Evolutionary conservation across 2,888 invertebrate species (phyloP), one percentile per base, ranked within the genome.

Genomic region (Pristionchus maxplancki): DNA sequence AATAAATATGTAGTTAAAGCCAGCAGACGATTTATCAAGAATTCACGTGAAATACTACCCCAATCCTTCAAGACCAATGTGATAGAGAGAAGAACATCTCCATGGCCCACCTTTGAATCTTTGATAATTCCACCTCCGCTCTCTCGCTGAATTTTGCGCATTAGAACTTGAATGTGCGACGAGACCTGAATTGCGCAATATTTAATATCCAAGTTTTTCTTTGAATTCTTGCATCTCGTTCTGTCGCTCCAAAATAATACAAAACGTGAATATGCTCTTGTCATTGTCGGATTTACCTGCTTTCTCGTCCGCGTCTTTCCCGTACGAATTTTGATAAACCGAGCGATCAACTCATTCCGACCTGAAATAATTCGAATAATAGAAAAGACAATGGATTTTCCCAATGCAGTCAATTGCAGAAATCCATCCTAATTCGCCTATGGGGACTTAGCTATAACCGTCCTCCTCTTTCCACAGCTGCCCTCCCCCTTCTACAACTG

Each of bases 251-350:
- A n/a, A n/a, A n/a, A n/a, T n/a, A n/a, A n/a, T n/a, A n/a, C n/a
- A n/a, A n/a, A n/a, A n/a, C n/a, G n/a, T 17, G 50, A 50, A 50
- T 20, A 50, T 20, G 20, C 6, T 48, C 6, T 48, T 48, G 6
- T 17, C 11, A 50, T 4, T 50, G 20, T 50, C 20, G 17, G 31
- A 15, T 28, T 34, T 34, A 88, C 88, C 89, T 99, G 99, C 96
- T 99, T 99, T 95, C 99, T 96, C 95, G 99, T 99, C 95, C 99
- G 97, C 96, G 99, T 99, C 96, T 99, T 99, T 92, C 99, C 99
- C 93, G 99, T 99, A 95, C 99, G 96, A 95, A 99, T 96, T 96
- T 99, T 99, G 95, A 99, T 99, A 96, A 99, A 99, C 95, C 99
- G 97, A 94, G 99, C 99, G 96, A 99, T 99, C 95, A 99, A 96